A percentile compares a stretch with the other conserved stretches of the same genome.
Conservation (phyloP, 2,797 vertebrate species). For the Tragelaphus oryx region DNA sequence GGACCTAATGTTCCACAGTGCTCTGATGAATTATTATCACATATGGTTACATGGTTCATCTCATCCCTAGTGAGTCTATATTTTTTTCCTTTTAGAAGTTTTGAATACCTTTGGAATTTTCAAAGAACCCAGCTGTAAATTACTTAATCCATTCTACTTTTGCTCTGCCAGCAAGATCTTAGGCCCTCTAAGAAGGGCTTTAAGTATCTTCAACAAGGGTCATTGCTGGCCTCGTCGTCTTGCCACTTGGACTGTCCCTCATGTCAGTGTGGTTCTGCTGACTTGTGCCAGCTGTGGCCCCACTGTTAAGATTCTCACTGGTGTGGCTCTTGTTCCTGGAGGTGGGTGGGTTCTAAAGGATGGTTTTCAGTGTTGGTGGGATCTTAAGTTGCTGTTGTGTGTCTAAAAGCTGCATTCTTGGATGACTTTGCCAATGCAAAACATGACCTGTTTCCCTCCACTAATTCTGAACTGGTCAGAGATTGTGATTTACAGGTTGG, state of each 20-base stretch:
- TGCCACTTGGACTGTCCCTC: background rate
- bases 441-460: background rate
- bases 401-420: background rate
- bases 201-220: background rate
- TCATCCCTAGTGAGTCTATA: background rate
- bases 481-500: background rate
- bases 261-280: accelerated
- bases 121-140: background rate
- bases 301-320: background rate
- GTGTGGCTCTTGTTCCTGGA: background rate
- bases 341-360: background rate
- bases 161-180: background rate
- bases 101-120: background rate
- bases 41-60: background rate
- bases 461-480: background rate
- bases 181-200: background rate
- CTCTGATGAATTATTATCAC: background rate
- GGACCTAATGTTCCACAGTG: background rate
- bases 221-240: no score
- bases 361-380: background rate
- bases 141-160: background rate
- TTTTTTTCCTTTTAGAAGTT: background rate
- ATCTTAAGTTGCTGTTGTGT: background rate
- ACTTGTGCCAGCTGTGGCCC: background rate
- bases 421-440: background rate